These are phyloP conservation scores for Bombylius discolor DNA, from an alignment of 2,888 invertebrate species.

Conservation along the genomic window DNA sequence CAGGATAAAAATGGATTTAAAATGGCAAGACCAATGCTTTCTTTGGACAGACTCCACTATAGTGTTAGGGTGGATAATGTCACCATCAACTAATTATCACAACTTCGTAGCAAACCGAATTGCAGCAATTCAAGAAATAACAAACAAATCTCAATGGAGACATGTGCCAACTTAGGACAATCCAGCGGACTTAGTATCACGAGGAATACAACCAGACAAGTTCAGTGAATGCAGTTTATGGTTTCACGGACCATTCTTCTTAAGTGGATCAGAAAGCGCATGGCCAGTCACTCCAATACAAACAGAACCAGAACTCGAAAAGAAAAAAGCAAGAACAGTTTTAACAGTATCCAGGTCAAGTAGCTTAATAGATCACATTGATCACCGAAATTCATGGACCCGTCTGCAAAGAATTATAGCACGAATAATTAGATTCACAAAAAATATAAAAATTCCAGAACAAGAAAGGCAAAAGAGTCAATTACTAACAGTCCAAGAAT, in stretches of 20 bases:
- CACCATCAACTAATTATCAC: neutral
- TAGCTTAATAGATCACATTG: too few relatives aligned
- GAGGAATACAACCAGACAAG: neutral
- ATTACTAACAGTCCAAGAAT: too few relatives aligned
- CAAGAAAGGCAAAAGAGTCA: too few relatives aligned
- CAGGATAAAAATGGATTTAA: neutral
- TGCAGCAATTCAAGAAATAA: neutral
- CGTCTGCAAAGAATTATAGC: neutral
- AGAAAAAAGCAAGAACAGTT: too few relatives aligned
- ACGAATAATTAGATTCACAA: too few relatives aligned
- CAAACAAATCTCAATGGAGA: neutral
- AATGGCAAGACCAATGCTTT: neutral
- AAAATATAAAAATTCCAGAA: too few relatives aligned
- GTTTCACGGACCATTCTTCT: neutral
- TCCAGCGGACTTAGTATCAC: neutral
- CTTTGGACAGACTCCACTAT: neutral
- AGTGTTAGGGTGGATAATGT: neutral
- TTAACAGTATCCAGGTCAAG: too few relatives aligned
- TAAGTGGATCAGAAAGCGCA: neutral
- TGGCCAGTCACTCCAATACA: neutral
- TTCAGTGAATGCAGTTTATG: neutral
- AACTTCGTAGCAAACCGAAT: neutral
- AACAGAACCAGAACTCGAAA: too few relatives aligned
- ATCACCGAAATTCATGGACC: neutral
- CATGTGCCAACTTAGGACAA: neutral